Conservation (phyloP, 2,888 invertebrate genomes). For the Tetragonisca angustula region DNA sequence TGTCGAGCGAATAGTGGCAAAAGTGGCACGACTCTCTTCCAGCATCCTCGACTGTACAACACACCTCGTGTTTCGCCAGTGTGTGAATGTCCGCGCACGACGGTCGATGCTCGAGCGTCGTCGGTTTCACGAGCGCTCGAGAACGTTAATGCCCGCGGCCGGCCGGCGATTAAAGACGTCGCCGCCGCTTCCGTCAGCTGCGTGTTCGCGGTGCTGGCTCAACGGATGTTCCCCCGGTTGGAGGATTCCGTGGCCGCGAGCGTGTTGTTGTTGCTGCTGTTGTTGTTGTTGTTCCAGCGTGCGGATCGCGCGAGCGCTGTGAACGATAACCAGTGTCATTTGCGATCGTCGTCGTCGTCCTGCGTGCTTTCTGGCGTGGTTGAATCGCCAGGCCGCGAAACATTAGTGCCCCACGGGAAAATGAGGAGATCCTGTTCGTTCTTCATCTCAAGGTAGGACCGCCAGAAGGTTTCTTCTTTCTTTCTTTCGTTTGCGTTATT, state of each 20-base stretch:
- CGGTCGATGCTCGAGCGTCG: conserved; percentile 14
- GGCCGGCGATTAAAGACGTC: conserved; percentile 33
- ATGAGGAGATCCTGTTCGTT: conserved; percentile 82
- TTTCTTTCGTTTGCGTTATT: conserved; percentile 25
- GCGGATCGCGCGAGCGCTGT: conserved; percentile 22
- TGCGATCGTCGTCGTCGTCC: conserved; percentile 42
- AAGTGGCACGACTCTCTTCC: neutral
- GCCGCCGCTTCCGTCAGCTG: conserved; percentile 25
- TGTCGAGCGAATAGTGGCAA: too few species aligned
- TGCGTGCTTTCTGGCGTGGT: conserved; percentile 58
- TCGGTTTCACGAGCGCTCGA: conserved; percentile 12
- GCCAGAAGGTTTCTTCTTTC: conserved; percentile 1
- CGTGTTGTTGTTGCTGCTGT: neutral
- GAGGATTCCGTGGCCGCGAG: conserved; percentile 5
- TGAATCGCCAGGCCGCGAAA: conserved; percentile 74
- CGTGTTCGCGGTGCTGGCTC: neutral
- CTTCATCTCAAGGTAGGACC: conserved; percentile 81
- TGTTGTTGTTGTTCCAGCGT: conserved; percentile 6
- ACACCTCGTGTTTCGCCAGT: neutral
- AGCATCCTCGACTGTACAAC: too few species aligned
- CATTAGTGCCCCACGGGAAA: conserved; percentile 82
- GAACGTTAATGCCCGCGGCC: conserved; percentile 35
- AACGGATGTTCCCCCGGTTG: conserved; percentile 28
- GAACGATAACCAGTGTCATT: conserved; percentile 13
- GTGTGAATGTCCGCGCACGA: conserved; percentile 7